Evolutionary conservation across 2,797 vertebrate genomes (phyloP).

Genomic region (Lutjanus argentimaculatus): DNA sequence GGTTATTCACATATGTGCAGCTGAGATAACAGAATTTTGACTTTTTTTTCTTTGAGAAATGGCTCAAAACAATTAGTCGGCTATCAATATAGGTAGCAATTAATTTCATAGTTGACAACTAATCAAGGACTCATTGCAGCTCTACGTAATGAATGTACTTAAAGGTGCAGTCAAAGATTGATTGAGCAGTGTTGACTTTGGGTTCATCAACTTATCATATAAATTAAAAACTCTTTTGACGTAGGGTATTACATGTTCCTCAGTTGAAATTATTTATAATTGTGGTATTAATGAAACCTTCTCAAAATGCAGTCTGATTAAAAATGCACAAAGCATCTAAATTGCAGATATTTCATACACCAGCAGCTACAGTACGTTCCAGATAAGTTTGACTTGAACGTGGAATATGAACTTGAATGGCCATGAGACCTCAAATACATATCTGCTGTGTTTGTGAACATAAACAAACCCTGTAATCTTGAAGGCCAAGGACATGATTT

Average conservation of each 20-base stretch:
- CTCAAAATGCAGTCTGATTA: neutral
- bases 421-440: neutral
- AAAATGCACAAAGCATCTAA: neutral
- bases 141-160: neutral
- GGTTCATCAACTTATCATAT: neutral
- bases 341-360: neutral
- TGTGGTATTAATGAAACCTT: neutral
- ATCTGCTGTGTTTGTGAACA: constrained; percentile 1
- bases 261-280: neutral
- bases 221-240: neutral
- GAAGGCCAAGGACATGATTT: neutral
- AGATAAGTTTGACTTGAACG: neutral
- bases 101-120: no score
- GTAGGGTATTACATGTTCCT: no score
- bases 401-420: neutral
- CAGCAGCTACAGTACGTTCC: neutral
- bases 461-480: constrained; percentile 8
- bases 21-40: no score
- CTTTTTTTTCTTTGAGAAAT: no score
- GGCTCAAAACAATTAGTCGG: no score
- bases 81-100: no score
- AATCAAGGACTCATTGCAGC: no score
- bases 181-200: neutral
- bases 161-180: neutral
- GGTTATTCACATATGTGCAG: no score